Evolutionary conservation across 2,113 vertebrate genomes (phyloP).

Genomic region (Noctilio leporinus): DNA sequence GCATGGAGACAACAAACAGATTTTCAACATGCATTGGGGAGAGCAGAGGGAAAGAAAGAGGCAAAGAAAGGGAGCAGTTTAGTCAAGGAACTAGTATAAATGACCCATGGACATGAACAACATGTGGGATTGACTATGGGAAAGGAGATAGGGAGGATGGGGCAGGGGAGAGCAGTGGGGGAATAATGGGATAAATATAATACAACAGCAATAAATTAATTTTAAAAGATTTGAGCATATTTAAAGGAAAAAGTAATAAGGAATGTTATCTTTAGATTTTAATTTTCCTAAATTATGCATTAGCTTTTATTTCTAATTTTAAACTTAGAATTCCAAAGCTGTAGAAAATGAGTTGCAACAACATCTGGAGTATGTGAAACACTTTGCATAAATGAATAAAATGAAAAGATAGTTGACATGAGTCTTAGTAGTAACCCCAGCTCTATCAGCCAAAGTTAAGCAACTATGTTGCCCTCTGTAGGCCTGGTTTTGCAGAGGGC

Average conservation of each 20-base stretch:
- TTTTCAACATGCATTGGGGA: too few species aligned
- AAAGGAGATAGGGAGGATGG: too few species aligned
- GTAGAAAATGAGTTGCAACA: neutral
- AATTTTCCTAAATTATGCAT: neutral
- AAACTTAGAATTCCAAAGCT: constrained; percentile 21
- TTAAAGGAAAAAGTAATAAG: neutral
- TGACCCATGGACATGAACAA: too few species aligned
- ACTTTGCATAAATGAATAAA: neutral
- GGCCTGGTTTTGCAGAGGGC: neutral
- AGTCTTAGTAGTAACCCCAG: neutral
- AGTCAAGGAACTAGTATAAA: too few species aligned
- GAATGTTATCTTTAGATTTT: neutral
- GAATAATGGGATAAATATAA: too few species aligned
- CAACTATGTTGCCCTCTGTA: neutral
- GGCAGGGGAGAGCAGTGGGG: too few species aligned
- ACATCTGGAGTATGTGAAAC: neutral
- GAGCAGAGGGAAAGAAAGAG: too few species aligned
- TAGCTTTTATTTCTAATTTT: constrained; percentile 8
- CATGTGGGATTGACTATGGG: too few species aligned
- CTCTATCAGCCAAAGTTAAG: neutral
- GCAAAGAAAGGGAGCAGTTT: too few species aligned
- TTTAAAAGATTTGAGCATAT: constrained; percentile 9
- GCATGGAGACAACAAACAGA: too few species aligned
- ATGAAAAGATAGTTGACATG: neutral
- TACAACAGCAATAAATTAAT: too few species aligned